Evolutionary conservation across 1,140 invertebrate species (phyloP).

Genomic region (Maconellicoccus hirsutus): DNA sequence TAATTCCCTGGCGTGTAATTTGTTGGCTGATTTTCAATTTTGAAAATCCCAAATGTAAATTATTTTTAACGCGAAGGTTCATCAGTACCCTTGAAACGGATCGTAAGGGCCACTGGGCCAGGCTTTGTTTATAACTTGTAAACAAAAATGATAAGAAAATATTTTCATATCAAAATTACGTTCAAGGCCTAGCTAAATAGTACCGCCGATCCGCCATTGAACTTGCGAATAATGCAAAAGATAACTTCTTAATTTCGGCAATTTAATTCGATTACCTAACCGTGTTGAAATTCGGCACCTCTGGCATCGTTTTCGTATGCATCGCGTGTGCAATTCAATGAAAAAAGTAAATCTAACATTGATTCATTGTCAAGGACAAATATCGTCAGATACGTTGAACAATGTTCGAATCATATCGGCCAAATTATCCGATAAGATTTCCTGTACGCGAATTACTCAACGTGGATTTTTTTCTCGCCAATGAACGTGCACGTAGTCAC

Average conservation of each 20-base stretch:
- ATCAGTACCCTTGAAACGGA: neutral
- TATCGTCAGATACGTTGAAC: neutral
- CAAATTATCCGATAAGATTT: slow-evolving; percentile 6
- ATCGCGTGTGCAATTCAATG: too few relatives aligned
- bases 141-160: neutral
- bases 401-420: neutral
- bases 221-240: too few relatives aligned
- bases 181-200: neutral
- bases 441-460: too few relatives aligned
- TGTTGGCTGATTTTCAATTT: neutral
- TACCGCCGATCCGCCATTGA: neutral
- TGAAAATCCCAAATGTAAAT: neutral
- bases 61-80: neutral
- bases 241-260: too few relatives aligned
- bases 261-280: too few relatives aligned
- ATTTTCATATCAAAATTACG: neutral
- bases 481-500: too few relatives aligned
- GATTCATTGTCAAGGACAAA: neutral
- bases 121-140: neutral
- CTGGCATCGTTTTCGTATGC: too few relatives aligned
- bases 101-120: neutral
- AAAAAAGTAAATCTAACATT: neutral
- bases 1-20: neutral
- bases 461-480: too few relatives aligned
- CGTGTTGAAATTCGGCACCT: too few relatives aligned